These are phyloP conservation scores for Aurelia coerulea DNA, from an alignment of 30 jellyfish, hydroid and myxozoan species.

Conservation along the genomic window DNA sequence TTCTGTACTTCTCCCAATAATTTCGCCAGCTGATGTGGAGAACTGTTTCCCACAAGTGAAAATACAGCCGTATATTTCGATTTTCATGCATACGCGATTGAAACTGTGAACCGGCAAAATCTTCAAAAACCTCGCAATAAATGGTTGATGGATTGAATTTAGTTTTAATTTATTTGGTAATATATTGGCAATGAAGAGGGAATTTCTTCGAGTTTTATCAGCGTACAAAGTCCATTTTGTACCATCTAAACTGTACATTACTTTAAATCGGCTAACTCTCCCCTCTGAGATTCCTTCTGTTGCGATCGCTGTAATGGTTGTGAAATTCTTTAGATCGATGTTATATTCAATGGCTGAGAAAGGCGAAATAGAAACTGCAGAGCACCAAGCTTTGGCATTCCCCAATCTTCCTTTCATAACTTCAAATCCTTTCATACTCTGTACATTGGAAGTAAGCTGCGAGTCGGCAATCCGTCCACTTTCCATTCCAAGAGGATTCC, in stretches of 20 bases:
- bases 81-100: conserved; percentile 41
- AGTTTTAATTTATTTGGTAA: conserved; percentile 11
- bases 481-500: conserved; percentile 72
- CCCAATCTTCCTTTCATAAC: conserved; percentile 52
- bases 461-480: conserved; percentile 44
- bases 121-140: conserved; percentile 48
- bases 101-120: conserved; percentile 60
- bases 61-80: conserved; percentile 66
- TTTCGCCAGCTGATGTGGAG: conserved; percentile 57
- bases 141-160: conserved; percentile 32
- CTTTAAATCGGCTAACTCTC: conserved; percentile 47
- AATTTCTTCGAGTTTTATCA: conserved; percentile 2
- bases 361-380: conserved; percentile 35
- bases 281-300: conserved; percentile 66
- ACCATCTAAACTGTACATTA: conserved; percentile 54
- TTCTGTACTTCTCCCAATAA: conserved; percentile 64
- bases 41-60: conserved; percentile 69
- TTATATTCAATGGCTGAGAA: conserved; percentile 43
- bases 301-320: conserved; percentile 53
- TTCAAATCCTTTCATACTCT: conserved; percentile 4
- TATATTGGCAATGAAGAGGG: conserved; percentile 47
- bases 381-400: conserved; percentile 65
- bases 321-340: conserved; percentile 45
- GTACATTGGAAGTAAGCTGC: conserved; percentile 62
- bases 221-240: conserved; percentile 45